A percentile compares a stretch with the other conserved stretches of the same genome.
phyloP scores from a whole-genome alignment of 1,140 invertebrate species.

The Cotesia glomerata region DNA sequence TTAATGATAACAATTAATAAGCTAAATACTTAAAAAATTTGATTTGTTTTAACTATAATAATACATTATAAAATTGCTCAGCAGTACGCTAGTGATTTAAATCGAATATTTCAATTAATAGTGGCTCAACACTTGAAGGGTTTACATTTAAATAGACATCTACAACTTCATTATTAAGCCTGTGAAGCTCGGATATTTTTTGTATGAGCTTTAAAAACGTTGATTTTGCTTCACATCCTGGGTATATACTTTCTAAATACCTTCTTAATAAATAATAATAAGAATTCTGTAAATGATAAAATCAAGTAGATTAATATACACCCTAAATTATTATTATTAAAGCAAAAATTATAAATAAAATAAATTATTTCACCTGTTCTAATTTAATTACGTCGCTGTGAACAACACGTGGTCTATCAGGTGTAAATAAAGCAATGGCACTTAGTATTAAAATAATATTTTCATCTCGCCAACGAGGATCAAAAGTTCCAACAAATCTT shows the following conservation, averaged over 20 bases:
- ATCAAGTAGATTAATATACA: not conserved
- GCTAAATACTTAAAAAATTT: too few relatives aligned
- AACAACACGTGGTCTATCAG: conserved; percentile 78
- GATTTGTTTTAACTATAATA: too few relatives aligned
- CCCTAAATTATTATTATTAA: not conserved
- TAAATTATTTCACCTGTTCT: conserved; percentile 73
- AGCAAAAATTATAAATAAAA: conserved; percentile 3
- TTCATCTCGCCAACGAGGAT: conserved; percentile 83
- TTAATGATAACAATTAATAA: not conserved
- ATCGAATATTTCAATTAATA: conserved; percentile 93
- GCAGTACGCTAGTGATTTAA: conserved; percentile 68
- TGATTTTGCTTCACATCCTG: conserved; percentile 82
- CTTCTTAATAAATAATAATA: conserved; percentile 87
- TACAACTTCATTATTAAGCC: conserved; percentile 85
- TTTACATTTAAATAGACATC: conserved; percentile 89
- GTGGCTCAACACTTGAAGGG: conserved; percentile 85
- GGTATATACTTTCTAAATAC: conserved; percentile 84
- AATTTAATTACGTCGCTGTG: conserved; percentile 85
- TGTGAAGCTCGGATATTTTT: conserved; percentile 85
- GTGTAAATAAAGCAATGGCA: conserved; percentile 88
- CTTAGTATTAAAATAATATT: conserved; percentile 88
- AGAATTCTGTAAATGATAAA: conserved; percentile 73
- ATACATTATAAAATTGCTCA: not conserved
- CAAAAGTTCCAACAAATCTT: conserved; percentile 81
- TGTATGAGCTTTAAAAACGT: conserved; percentile 86